Percentiles rank a stretch among this genome's conserved stretches.
Conservation (phyloP, 2,113 vertebrate genomes). For the Chinchilla lanigera region DNA sequence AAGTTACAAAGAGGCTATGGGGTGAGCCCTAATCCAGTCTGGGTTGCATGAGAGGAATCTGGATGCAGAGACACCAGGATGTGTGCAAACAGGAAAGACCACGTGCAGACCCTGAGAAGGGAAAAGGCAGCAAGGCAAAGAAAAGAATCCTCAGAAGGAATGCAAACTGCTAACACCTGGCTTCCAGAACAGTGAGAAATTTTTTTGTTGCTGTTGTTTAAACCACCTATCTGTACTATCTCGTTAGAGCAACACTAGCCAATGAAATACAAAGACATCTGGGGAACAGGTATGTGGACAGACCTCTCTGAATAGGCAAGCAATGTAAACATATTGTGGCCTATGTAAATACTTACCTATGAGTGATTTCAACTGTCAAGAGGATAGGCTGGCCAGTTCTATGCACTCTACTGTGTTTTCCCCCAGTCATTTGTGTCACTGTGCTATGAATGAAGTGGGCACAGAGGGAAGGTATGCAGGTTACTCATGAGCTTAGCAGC, state of each 20-base stretch:
- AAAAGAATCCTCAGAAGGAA: not conserved
- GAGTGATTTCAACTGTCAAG: not conserved
- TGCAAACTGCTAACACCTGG: not conserved
- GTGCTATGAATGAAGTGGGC: not conserved
- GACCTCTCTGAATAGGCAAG: not conserved
- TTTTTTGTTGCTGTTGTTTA: not conserved
- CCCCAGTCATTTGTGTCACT: not conserved
- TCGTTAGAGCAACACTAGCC: not conserved
- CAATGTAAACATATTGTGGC: not conserved
- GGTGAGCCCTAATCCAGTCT: not conserved
- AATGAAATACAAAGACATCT: not conserved
- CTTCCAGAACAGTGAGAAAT: not conserved
- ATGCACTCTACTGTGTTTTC: not conserved
- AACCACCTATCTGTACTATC: not conserved
- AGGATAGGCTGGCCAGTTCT: not conserved
- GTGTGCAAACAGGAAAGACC: not conserved
- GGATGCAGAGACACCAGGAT: not conserved
- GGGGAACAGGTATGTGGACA: not conserved
- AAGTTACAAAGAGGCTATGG: not conserved
- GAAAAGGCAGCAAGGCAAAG: not conserved
- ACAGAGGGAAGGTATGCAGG: not conserved
- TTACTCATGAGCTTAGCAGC: not conserved
- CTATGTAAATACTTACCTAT: not conserved
- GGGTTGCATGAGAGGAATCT: not conserved
- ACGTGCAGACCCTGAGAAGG: not conserved